Conservation (phyloP, 2,113 vertebrate genomes). For the Lipophrys pholis region DNA sequence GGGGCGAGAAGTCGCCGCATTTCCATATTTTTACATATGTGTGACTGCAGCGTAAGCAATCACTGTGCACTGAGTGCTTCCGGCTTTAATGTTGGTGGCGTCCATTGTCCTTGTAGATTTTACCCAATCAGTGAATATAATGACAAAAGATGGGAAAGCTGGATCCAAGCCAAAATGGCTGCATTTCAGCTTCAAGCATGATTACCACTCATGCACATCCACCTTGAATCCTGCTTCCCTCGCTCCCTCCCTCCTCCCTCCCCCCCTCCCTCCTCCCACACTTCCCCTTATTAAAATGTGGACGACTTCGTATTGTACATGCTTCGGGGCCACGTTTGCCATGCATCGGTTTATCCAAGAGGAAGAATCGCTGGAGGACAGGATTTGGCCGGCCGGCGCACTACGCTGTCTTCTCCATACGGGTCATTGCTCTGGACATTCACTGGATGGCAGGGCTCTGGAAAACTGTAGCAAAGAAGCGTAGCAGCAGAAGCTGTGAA, state of each 20-base stretch:
- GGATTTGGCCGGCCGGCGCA: slow-evolving; percentile 62
- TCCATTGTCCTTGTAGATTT: slow-evolving; percentile 29
- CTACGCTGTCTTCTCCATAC: slow-evolving; percentile 50
- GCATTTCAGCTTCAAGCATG: slow-evolving; percentile 10
- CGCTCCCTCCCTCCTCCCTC: slow-evolving; percentile 1
- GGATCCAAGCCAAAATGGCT: slow-evolving; percentile 9
- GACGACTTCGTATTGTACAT: slow-evolving; percentile 47
- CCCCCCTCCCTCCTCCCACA: not conserved
- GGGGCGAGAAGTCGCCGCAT: not conserved
- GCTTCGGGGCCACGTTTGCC: slow-evolving; percentile 59
- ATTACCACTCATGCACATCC: slow-evolving; percentile 32
- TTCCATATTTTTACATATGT: slow-evolving; percentile 20
- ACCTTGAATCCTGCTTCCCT: slow-evolving; percentile 41
- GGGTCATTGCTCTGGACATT: slow-evolving; percentile 73
- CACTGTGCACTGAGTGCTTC: slow-evolving; percentile 16
- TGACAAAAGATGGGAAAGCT: slow-evolving; percentile 23
- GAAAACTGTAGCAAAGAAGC: slow-evolving; percentile 55
- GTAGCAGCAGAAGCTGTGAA: slow-evolving; percentile 38
- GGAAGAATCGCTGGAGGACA: slow-evolving; percentile 71
- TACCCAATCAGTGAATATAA: slow-evolving; percentile 8
- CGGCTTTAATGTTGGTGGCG: slow-evolving; percentile 10
- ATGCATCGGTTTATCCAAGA: slow-evolving; percentile 70
- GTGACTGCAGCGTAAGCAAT: slow-evolving; percentile 3
- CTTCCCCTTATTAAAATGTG: slow-evolving; percentile 53
- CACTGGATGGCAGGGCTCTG: slow-evolving; percentile 48